These are phyloP conservation scores for Sclerurus mexicanus DNA, from an alignment of 2,113 vertebrate species.

Conservation along the genomic window DNA sequence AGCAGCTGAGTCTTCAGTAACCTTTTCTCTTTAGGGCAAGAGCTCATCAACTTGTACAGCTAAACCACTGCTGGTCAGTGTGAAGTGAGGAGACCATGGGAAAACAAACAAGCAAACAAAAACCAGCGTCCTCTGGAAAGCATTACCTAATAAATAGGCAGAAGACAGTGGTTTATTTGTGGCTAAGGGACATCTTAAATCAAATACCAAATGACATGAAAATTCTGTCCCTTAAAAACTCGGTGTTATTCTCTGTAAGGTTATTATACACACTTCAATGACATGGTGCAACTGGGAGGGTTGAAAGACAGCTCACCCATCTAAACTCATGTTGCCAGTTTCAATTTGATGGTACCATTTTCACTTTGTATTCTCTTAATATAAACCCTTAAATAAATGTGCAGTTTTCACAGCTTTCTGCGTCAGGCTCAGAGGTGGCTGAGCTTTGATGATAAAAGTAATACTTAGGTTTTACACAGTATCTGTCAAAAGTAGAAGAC, in stretches of 20 bases:
- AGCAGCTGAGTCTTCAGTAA: slow-evolving; percentile 3
- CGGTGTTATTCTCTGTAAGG: not conserved
- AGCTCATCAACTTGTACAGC: not conserved
- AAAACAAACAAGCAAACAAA: not conserved
- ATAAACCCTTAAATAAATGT: not conserved
- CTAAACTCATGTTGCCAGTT: not conserved
- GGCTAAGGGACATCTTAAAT: not conserved
- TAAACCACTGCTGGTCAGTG: not conserved
- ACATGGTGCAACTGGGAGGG: not conserved
- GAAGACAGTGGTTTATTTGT: not conserved
- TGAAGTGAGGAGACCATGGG: not conserved
- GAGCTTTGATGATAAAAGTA: not conserved
- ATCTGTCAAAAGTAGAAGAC: not conserved
- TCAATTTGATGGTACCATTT: not conserved
- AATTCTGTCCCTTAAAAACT: not conserved
- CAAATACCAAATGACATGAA: not conserved
- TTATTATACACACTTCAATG: not conserved
- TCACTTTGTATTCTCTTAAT: not conserved
- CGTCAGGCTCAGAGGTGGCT: not conserved
- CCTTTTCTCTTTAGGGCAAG: not conserved
- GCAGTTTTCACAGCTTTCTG: not conserved
- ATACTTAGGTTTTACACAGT: not conserved
- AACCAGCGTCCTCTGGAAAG: not conserved
- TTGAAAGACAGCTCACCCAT: not conserved
- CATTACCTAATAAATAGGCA: not conserved